Evolutionary conservation across 2,113 vertebrate genomes (phyloP).

Genomic region (Apus apus): DNA sequence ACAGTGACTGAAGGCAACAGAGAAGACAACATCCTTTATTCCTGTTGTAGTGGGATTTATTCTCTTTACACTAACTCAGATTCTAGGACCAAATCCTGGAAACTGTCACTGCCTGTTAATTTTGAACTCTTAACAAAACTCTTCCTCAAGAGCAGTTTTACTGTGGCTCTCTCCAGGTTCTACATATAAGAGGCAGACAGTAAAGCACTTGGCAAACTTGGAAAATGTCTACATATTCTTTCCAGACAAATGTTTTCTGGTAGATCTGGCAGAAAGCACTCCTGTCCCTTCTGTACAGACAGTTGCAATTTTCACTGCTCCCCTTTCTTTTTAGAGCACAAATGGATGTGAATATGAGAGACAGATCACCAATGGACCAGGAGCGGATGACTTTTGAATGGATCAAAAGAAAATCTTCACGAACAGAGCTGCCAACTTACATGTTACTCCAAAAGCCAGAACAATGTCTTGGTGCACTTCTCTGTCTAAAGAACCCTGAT

Average conservation of each 20-base stretch:
- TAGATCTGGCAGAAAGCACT: not conserved
- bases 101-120: not conserved
- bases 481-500: not conserved
- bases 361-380: accelerated
- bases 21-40: not conserved
- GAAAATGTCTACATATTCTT: not conserved
- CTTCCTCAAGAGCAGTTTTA: not conserved
- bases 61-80: not conserved
- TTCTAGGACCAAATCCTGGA: not conserved
- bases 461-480: not conserved
- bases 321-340: not conserved
- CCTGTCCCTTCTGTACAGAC: accelerated
- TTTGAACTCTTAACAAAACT: not conserved
- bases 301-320: not conserved
- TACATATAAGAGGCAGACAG: not conserved
- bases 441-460: not conserved
- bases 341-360: not conserved
- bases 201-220: not conserved
- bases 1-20: not conserved
- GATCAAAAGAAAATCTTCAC: not conserved
- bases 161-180: not conserved
- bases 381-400: not conserved
- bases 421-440: not conserved
- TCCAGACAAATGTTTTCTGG: not conserved
- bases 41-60: not conserved